Conservation (phyloP, 2,888 invertebrate genomes). For the Acronicta aceris region DNA sequence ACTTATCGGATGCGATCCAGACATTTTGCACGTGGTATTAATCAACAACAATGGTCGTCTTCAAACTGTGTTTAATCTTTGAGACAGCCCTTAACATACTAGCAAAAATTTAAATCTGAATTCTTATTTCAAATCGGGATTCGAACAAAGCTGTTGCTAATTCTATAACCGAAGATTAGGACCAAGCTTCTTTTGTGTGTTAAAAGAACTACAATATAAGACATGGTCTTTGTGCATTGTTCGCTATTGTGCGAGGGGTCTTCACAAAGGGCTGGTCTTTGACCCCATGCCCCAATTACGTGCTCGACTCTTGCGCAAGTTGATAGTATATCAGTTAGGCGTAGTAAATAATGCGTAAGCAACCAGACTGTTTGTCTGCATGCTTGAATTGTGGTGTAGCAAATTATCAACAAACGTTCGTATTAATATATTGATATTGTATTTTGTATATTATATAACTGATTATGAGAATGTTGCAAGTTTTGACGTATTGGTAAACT, state of each 20-base stretch:
- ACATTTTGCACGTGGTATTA: slow-evolving; percentile 4
- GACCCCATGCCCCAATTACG: slow-evolving; percentile 76
- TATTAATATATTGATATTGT: slow-evolving; percentile 17
- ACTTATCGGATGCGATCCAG: not conserved
- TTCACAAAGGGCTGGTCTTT: slow-evolving; percentile 74
- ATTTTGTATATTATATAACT: slow-evolving; percentile 1
- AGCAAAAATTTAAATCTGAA: slow-evolving; percentile 2
- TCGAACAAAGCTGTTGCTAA: slow-evolving; percentile 30
- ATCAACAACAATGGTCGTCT: not conserved
- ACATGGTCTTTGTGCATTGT: slow-evolving; percentile 56
- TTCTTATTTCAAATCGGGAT: slow-evolving; percentile 29
- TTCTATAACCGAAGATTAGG: slow-evolving; percentile 40
- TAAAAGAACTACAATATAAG: slow-evolving; percentile 53
- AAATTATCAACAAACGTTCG: slow-evolving; percentile 42
- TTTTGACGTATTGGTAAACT: not conserved
- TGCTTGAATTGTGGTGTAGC: slow-evolving; percentile 33
- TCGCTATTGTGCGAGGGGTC: slow-evolving; percentile 58
- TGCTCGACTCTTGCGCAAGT: slow-evolving; percentile 63
- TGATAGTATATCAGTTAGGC: slow-evolving; percentile 60
- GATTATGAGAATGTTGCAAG: slow-evolving; percentile 2
- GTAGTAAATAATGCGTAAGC: slow-evolving; percentile 57
- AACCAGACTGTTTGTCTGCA: slow-evolving; percentile 50
- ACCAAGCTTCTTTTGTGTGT: slow-evolving; percentile 40
- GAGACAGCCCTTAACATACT: not conserved
- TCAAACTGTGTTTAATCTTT: not conserved